These are phyloP conservation scores for Mastomys natalensis DNA, from an alignment of 2,113 vertebrate species.

Conservation along the genomic window DNA sequence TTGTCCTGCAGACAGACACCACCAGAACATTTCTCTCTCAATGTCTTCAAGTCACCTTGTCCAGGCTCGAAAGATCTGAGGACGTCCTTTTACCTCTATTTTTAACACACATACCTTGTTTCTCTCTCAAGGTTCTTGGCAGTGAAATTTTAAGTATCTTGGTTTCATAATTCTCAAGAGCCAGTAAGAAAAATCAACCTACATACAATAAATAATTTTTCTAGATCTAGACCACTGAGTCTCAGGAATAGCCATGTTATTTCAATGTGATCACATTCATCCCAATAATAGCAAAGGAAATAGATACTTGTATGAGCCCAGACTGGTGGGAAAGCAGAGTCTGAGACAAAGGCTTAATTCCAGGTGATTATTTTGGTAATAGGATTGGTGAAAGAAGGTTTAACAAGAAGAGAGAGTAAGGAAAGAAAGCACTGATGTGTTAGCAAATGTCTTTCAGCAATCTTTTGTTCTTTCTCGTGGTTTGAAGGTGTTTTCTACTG, in stretches of 20 bases:
- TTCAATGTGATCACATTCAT: not conserved
- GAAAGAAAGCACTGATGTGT: not conserved
- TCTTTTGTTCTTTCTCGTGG: not conserved
- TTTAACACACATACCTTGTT: not conserved
- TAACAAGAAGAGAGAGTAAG: not conserved
- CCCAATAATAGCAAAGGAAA: not conserved
- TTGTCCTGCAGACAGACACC: not conserved
- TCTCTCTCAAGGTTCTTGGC: not conserved
- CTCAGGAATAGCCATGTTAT: not conserved
- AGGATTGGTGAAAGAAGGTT: not conserved
- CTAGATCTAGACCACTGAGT: not conserved
- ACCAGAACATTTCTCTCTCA: not conserved
- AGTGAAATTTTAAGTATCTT: not conserved
- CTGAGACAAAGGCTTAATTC: not conserved
- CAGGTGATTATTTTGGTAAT: not conserved
- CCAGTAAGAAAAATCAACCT: not conserved
- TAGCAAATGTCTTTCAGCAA: slow-evolving; percentile 22
- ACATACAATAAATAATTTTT: slow-evolving; percentile 20
- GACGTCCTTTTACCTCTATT: not conserved
- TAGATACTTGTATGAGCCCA: not conserved
- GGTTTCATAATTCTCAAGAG: not conserved
- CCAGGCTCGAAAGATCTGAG: not conserved
- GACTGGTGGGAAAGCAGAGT: not conserved
- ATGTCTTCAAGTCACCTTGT: not conserved
- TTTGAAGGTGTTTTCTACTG: not conserved